phyloP scores from a whole-genome alignment of 2,888 invertebrate genomes.

The Drepana falcataria region DNA sequence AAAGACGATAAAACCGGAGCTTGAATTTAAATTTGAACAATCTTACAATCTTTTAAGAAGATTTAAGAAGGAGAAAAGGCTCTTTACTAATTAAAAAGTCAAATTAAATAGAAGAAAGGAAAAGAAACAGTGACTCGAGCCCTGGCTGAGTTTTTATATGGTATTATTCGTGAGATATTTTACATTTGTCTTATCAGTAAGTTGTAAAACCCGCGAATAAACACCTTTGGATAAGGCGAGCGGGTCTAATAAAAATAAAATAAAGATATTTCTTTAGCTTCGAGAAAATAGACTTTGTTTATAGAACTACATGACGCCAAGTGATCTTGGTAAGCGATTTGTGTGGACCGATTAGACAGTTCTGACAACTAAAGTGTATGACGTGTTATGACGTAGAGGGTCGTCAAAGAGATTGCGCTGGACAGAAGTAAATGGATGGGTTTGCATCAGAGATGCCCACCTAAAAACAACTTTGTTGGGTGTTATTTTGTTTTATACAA shows the following conservation, averaged over 20 bases:
- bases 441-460: too few species aligned
- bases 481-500: too few species aligned
- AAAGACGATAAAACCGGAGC: slow-evolving; percentile 22
- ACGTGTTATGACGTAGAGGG: too few species aligned
- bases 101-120: slow-evolving; percentile 52
- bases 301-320: too few species aligned
- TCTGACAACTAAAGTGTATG: too few species aligned
- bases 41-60: slow-evolving; percentile 67
- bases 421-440: too few species aligned
- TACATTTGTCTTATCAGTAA: background rate
- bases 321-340: too few species aligned
- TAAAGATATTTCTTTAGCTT: background rate
- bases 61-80: slow-evolving; percentile 52
- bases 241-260: background rate
- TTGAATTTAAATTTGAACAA: slow-evolving; percentile 65
- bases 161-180: slow-evolving; percentile 3
- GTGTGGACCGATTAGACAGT: too few species aligned
- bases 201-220: background rate
- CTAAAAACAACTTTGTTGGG: too few species aligned
- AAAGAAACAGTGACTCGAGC: slow-evolving; percentile 22
- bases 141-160: slow-evolving; percentile 11
- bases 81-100: slow-evolving; percentile 66
- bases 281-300: background rate
- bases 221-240: too few species aligned
- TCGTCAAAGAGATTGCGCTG: too few species aligned